Conservation (phyloP, 2,797 vertebrate genomes). For the Enteromius afrohamiltoni region DNA sequence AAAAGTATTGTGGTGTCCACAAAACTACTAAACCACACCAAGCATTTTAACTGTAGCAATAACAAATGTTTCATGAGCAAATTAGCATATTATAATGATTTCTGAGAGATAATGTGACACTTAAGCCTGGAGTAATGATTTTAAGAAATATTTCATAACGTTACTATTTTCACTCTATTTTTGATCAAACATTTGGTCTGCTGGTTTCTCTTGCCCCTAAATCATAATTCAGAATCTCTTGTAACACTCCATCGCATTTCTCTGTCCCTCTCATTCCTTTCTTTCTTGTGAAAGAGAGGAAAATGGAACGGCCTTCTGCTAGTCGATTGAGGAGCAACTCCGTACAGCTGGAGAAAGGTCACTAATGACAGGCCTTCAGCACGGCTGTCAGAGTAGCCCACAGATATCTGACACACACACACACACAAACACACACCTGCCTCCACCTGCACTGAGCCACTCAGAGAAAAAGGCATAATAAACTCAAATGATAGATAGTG, state of each 20-base stretch:
- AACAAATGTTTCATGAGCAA: neutral
- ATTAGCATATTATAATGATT: neutral
- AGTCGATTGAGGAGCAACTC: constrained; percentile 50
- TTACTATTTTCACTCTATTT: neutral
- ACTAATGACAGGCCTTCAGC: constrained; percentile 79
- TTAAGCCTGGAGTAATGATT: neutral
- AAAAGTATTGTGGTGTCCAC: neutral
- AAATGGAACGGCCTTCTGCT: constrained; percentile 46
- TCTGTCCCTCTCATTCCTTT: constrained; percentile 27
- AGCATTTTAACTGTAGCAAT: neutral
- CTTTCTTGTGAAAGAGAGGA: constrained; percentile 16
- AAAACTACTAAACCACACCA: neutral
- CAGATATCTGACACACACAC: constrained; percentile 18
- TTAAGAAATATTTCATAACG: neutral
- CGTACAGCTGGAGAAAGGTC: constrained; percentile 74
- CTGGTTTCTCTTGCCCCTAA: neutral
- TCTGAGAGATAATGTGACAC: neutral
- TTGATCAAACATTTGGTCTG: neutral
- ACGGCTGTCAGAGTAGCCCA: constrained; percentile 68
- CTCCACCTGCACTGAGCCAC: constrained; percentile 10
- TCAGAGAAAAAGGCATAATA: constrained; percentile 29
- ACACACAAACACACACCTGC: neutral
- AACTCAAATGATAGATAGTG: constrained; percentile 32
- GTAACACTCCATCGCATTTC: neutral
- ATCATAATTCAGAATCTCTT: constrained; percentile 16